These are phyloP conservation scores for Nymphalis io DNA, from an alignment of 1,140 invertebrate genomes.

Conservation along the genomic window DNA sequence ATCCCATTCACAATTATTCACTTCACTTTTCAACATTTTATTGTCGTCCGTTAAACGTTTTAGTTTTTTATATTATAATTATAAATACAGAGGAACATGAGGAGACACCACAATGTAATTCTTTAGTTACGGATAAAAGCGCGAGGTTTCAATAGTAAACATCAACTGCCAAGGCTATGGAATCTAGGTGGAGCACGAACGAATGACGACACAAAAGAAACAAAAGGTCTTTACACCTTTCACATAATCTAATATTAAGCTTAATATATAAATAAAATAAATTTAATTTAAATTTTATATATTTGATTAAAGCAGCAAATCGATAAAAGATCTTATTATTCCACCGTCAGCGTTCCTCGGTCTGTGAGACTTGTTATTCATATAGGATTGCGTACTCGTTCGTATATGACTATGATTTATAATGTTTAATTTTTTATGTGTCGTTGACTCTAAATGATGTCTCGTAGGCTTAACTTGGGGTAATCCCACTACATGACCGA, in stretches of 20 bases:
- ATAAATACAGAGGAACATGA: background rate
- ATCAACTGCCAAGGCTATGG: slow-evolving; percentile 31
- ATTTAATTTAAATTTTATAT: background rate
- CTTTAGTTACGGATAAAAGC: background rate
- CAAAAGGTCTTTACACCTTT: slow-evolving; percentile 32
- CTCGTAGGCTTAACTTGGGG: slow-evolving; percentile 48
- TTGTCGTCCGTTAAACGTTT: slow-evolving; percentile 1
- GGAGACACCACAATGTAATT: background rate
- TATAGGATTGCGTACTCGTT: slow-evolving; percentile 22
- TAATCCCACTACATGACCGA: slow-evolving; percentile 56
- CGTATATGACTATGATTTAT: slow-evolving; percentile 13
- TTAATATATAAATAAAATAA: background rate
- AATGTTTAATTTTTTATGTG: slow-evolving; percentile 26
- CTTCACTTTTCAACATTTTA: slow-evolving; percentile 11
- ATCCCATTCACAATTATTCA: slow-evolving; percentile 28
- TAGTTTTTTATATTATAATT: background rate
- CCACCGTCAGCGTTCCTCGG: slow-evolving; percentile 40
- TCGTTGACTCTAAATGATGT: slow-evolving; percentile 33
- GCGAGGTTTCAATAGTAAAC: slow-evolving; percentile 28
- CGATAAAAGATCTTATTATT: slow-evolving; percentile 60
- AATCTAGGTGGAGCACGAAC: slow-evolving; percentile 23
- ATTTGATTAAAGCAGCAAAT: slow-evolving; percentile 64
- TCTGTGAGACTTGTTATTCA: slow-evolving; percentile 38
- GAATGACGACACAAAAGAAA: slow-evolving; percentile 31
- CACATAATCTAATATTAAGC: slow-evolving; percentile 23